These are phyloP conservation scores for Ctenodactylus gundi DNA, from an alignment of 2,113 vertebrate genomes.

Conservation along the genomic window DNA sequence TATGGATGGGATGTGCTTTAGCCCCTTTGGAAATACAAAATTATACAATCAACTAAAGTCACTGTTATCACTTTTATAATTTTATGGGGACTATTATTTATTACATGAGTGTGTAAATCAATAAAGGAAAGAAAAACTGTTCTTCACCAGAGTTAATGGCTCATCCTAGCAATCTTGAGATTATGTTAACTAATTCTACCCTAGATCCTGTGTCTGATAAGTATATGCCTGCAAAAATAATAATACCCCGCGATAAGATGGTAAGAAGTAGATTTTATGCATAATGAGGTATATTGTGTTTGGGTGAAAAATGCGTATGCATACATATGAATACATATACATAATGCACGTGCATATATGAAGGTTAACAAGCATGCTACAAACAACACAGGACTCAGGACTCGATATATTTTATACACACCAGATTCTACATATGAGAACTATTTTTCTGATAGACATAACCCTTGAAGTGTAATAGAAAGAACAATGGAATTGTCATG, in stretches of 20 bases:
- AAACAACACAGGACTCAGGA: neutral
- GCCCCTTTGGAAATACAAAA: conserved; percentile 32
- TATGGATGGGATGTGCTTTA: conserved; percentile 28
- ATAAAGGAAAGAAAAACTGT: conserved; percentile 25
- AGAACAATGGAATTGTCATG: neutral
- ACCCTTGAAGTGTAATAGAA: neutral
- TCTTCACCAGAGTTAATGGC: conserved; percentile 54
- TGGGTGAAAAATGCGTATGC: neutral
- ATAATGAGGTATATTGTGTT: neutral
- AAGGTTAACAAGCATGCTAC: neutral
- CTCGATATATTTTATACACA: neutral
- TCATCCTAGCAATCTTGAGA: conserved; percentile 46
- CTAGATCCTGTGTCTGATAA: neutral
- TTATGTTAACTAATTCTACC: conserved; percentile 36
- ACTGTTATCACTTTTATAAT: conserved; percentile 46
- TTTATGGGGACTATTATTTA: conserved; percentile 64
- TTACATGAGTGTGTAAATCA: conserved; percentile 51
- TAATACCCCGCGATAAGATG: neutral
- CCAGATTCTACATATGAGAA: neutral
- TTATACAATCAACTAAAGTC: conserved; percentile 28
- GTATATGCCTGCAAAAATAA: neutral
- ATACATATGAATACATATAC: neutral
- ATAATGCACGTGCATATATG: neutral
- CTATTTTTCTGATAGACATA: conserved; percentile 21
- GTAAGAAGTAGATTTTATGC: neutral